phyloP scores from a whole-genome alignment of 2,113 vertebrate species.

The Struthidea cinerea region DNA sequence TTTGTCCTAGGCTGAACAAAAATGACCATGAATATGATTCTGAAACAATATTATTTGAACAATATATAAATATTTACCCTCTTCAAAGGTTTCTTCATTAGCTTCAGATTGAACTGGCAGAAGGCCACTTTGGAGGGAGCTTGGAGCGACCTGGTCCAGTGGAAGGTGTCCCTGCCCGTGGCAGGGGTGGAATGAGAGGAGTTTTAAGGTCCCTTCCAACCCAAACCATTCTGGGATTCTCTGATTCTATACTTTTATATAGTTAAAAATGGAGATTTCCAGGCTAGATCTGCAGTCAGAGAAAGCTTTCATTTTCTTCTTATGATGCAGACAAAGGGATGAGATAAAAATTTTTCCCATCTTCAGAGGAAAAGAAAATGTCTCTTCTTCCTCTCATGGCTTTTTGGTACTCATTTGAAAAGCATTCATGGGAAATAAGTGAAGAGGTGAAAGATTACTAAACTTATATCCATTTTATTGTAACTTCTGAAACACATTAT shows the following conservation, averaged over 20 bases:
- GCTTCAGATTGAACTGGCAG: neutral
- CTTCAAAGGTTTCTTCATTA: neutral
- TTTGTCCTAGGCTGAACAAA: neutral
- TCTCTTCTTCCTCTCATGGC: neutral
- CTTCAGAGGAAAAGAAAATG: neutral
- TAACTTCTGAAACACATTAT: neutral
- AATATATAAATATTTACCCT: neutral
- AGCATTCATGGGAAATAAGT: neutral
- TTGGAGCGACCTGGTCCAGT: neutral
- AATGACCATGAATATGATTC: rapidly evolving
- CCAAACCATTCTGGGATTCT: neutral
- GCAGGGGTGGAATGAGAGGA: neutral
- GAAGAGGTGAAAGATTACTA: neutral
- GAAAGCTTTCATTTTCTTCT: neutral
- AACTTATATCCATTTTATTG: neutral
- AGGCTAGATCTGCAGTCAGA: neutral
- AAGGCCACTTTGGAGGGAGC: neutral
- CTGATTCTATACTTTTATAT: neutral
- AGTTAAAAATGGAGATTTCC: neutral
- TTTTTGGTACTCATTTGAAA: neutral
- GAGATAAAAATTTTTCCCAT: neutral
- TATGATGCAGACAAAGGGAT: neutral
- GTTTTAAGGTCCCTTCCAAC: neutral
- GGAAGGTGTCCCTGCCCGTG: neutral
- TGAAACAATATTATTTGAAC: neutral